phyloP scores from a whole-genome alignment of 2,888 invertebrate species.

The Darwinula stevensoni region DNA sequence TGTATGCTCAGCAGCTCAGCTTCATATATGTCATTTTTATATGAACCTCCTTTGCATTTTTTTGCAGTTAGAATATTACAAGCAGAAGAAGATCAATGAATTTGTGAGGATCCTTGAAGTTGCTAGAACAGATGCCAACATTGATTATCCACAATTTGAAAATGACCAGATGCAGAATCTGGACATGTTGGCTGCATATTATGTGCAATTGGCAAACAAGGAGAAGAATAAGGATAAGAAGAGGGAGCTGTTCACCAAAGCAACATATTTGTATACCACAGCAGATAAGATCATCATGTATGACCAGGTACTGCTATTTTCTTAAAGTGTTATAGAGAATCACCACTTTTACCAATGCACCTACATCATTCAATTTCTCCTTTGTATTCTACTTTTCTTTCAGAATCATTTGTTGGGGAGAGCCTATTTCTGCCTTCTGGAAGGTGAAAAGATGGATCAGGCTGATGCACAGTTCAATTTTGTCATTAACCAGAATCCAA shows the following conservation, averaged over 20 bases:
- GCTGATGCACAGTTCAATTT: constrained; percentile 99
- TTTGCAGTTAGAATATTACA: constrained; percentile 75
- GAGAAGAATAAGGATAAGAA: constrained; percentile 85
- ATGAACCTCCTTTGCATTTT: neutral
- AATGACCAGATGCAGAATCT: constrained; percentile 90
- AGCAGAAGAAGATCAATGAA: constrained; percentile 64
- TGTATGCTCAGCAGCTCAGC: no score
- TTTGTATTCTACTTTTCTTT: constrained; percentile 10
- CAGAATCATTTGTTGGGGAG: constrained; percentile 87
- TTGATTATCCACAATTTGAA: constrained; percentile 64
- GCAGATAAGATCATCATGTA: constrained; percentile 99
- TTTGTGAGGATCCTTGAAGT: constrained; percentile 80
- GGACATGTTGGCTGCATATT: constrained; percentile 93
- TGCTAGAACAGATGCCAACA: constrained; percentile 53
- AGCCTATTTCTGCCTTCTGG: constrained; percentile 88
- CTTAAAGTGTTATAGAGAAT: no score
- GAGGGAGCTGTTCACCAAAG: constrained; percentile 77
- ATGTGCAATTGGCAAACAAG: constrained; percentile 80
- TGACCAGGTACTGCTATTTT: constrained; percentile 53
- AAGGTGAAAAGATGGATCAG: constrained; percentile 98
- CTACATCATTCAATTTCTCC: no score
- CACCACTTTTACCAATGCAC: neutral
- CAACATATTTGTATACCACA: constrained; percentile 84
- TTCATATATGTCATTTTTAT: no score
- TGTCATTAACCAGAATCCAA: constrained; percentile 75